Conservation (phyloP, 1,140 invertebrate species). For the Maniola jurtina region DNA sequence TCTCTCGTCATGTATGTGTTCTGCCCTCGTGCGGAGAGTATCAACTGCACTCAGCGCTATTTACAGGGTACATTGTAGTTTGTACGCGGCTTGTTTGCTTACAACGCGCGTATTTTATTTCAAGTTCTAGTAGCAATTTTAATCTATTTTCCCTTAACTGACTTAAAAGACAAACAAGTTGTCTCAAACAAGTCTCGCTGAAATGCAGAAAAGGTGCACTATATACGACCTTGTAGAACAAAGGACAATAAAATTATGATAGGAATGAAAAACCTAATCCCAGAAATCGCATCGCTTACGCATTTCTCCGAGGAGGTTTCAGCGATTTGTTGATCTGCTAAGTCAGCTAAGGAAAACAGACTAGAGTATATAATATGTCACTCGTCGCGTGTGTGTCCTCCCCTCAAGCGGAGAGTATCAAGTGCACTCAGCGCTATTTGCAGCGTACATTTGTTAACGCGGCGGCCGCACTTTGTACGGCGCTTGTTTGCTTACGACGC, state of each 20-base stretch:
- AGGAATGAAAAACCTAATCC: too few relatives aligned
- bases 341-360: too few relatives aligned
- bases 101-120: constrained; percentile 26
- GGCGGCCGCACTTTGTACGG: constrained; percentile 30
- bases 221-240: too few relatives aligned
- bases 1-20: constrained; percentile 11
- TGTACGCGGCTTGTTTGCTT: constrained; percentile 30
- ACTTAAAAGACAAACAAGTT: neutral
- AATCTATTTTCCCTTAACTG: too few relatives aligned
- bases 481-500: constrained; percentile 28
- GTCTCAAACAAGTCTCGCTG: too few relatives aligned
- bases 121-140: neutral
- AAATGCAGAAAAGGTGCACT: too few relatives aligned
- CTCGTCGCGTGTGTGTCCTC: constrained; percentile 15
- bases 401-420: constrained; percentile 27
- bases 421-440: constrained; percentile 37
- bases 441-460: constrained; percentile 40
- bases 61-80: constrained; percentile 40
- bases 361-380: neutral
- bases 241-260: too few relatives aligned
- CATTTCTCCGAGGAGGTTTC: too few relatives aligned
- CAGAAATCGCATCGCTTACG: too few relatives aligned
- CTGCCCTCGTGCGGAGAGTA: constrained; percentile 23
- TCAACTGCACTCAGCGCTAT: constrained; percentile 36
- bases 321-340: too few relatives aligned